These are phyloP conservation scores for Gymnoscelis rufifasciata DNA, from an alignment of 2,888 invertebrate genomes.

Conservation along the genomic window DNA sequence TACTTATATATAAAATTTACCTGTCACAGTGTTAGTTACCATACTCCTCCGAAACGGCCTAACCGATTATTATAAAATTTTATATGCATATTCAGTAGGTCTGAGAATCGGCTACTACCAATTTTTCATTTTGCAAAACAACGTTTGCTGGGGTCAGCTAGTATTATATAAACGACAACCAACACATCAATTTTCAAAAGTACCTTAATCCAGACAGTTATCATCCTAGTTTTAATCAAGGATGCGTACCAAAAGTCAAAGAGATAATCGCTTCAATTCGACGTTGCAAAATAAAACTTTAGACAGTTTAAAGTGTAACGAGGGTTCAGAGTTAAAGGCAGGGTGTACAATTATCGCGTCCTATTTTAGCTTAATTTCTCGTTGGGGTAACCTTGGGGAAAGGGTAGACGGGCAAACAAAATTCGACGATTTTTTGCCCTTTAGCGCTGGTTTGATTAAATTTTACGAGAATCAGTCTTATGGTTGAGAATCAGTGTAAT, in stretches of 20 bases:
- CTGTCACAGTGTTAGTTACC: no score
- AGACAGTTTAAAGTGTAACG: conserved; percentile 74
- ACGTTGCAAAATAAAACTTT: conserved; percentile 74
- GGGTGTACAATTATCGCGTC: conserved; percentile 70
- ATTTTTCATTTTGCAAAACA: no score
- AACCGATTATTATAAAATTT: no score
- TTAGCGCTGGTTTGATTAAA: neutral
- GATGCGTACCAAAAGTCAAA: conserved; percentile 36
- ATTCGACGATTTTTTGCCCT: conserved; percentile 20
- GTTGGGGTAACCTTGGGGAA: conserved; percentile 51
- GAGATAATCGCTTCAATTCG: conserved; percentile 66
- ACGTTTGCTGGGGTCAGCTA: no score
- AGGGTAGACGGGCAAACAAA: conserved; percentile 40
- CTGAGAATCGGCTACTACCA: no score
- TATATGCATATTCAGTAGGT: no score
- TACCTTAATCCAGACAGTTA: no score
- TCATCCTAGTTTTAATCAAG: conserved; percentile 14
- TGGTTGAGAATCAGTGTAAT: neutral
- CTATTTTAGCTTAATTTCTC: conserved; percentile 71
- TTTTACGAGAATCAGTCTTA: no score
- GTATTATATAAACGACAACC: no score
- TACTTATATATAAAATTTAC: no score
- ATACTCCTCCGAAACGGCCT: no score
- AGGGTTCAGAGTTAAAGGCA: conserved; percentile 40
- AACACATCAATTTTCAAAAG: no score